These are phyloP conservation scores for Phyto melanocephala DNA, from an alignment of 2,888 invertebrate genomes.

Conservation along the genomic window DNA sequence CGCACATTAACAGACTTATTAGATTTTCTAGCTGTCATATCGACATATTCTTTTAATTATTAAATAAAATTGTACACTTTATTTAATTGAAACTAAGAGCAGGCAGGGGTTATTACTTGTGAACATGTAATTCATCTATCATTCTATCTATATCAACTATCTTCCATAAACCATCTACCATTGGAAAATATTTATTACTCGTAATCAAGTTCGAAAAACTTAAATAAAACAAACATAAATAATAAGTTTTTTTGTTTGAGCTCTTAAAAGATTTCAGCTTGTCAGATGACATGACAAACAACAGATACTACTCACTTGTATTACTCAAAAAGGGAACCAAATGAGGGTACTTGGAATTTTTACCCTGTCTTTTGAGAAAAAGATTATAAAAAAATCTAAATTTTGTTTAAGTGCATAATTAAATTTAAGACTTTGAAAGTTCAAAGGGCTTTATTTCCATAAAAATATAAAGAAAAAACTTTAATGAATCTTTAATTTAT, in stretches of 20 bases:
- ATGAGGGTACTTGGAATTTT: slow-evolving; percentile 1
- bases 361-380: not conserved
- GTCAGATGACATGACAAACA: slow-evolving; percentile 26
- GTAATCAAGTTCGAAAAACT: slow-evolving; percentile 26
- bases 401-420: slow-evolving; percentile 45
- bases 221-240: not conserved
- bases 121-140: slow-evolving; percentile 8
- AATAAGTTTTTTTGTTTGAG: not conserved
- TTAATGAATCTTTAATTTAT: slow-evolving; percentile 24
- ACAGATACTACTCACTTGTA: not conserved
- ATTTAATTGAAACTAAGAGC: slow-evolving; percentile 3
- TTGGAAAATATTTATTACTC: slow-evolving; percentile 7
- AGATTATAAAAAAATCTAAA: not conserved
- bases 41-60: slow-evolving; percentile 38
- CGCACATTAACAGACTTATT: slow-evolving; percentile 28
- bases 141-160: not conserved
- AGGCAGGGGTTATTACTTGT: not conserved
- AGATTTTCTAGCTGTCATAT: slow-evolving; percentile 39
- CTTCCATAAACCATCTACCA: slow-evolving; percentile 1
- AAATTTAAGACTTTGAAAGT: slow-evolving; percentile 44
- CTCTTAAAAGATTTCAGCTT: slow-evolving; percentile 2
- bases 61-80: not conserved
- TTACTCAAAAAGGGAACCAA: not conserved
- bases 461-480: not conserved
- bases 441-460: slow-evolving; percentile 33